Percentiles rank a stretch among this genome's conserved stretches.
Conservation (phyloP, 2,888 invertebrate genomes). For the Vesta saturnalis region DNA sequence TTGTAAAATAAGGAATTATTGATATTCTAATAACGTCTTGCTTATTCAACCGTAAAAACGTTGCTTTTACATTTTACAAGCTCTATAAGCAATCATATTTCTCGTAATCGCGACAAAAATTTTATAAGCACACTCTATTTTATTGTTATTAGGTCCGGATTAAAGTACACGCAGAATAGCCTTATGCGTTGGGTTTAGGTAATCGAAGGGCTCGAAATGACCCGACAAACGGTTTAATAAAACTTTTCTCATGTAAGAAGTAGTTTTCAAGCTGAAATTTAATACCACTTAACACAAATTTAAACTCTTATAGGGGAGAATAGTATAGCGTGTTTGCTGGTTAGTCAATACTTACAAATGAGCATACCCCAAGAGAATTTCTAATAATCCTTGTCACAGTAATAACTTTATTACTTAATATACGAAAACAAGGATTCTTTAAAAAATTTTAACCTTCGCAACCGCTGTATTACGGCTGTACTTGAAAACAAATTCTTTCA, state of each 20-base stretch:
- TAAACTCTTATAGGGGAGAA: neutral
- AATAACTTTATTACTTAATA: no score
- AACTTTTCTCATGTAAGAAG: neutral
- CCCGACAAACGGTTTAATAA: conserved; percentile 14
- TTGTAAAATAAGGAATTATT: neutral
- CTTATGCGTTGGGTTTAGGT: neutral
- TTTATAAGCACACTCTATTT: conserved; percentile 15
- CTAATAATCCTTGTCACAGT: no score
- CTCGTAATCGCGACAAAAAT: conserved; percentile 13
- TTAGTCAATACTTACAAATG: no score
- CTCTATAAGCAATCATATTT: conserved; percentile 12
- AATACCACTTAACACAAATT: conserved; percentile 1
- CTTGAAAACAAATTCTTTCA: no score
- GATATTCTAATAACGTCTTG: neutral
- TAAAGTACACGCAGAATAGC: conserved; percentile 8
- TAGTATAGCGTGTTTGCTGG: neutral
- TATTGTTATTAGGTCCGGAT: conserved; percentile 17
- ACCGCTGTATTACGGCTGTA: no score
- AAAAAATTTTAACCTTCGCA: no score
- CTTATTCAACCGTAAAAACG: conserved; percentile 3
- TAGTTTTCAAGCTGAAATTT: conserved; percentile 14
- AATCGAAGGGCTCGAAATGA: conserved; percentile 7
- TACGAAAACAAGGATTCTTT: no score
- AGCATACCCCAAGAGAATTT: no score
- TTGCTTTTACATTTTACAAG: neutral